phyloP scores from a whole-genome alignment of 2,797 vertebrate species.

The Enteromius mattozi region DNA sequence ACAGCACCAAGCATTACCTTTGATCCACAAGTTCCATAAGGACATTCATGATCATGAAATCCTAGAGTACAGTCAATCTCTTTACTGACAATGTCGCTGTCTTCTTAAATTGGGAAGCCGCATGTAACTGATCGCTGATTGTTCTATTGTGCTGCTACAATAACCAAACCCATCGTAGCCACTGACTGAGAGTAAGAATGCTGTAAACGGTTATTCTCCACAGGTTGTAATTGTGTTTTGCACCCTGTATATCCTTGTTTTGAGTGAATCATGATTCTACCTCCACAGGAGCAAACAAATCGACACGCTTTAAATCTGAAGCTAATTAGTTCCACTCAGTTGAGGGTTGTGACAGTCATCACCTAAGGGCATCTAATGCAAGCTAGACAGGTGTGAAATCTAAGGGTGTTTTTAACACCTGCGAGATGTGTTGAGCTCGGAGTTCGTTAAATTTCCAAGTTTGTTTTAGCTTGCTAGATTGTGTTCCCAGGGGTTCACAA shows the following conservation, averaged over 20 bases:
- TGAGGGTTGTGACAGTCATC: slow-evolving; percentile 40
- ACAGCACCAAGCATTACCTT: slow-evolving; percentile 34
- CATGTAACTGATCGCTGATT: background rate
- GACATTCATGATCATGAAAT: slow-evolving; percentile 28
- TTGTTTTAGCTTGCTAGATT: slow-evolving; percentile 36
- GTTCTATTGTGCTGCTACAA: slow-evolving; percentile 3
- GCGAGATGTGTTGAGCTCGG: slow-evolving; percentile 29
- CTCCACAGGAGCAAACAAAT: slow-evolving; percentile 34
- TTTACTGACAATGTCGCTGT: background rate
- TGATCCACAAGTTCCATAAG: slow-evolving; percentile 35
- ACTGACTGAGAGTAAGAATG: slow-evolving; percentile 2
- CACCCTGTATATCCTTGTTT: slow-evolving; percentile 26
- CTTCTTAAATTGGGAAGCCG: slow-evolving; percentile 6
- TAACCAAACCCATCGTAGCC: background rate
- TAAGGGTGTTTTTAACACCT: slow-evolving; percentile 48
- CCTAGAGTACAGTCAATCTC: background rate
- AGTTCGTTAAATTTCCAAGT: slow-evolving; percentile 39
- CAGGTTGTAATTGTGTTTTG: slow-evolving; percentile 34
- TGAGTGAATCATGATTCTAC: slow-evolving; percentile 22
- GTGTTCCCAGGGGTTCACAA: slow-evolving; percentile 25
- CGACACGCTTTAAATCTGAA: slow-evolving; percentile 23
- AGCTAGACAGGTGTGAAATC: slow-evolving; percentile 46
- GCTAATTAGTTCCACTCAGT: slow-evolving; percentile 49
- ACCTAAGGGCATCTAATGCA: slow-evolving; percentile 48
- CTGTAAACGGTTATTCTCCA: background rate